Evolutionary conservation across 2,888 invertebrate genomes (phyloP).

Genomic region (Gerris lacustris): DNA sequence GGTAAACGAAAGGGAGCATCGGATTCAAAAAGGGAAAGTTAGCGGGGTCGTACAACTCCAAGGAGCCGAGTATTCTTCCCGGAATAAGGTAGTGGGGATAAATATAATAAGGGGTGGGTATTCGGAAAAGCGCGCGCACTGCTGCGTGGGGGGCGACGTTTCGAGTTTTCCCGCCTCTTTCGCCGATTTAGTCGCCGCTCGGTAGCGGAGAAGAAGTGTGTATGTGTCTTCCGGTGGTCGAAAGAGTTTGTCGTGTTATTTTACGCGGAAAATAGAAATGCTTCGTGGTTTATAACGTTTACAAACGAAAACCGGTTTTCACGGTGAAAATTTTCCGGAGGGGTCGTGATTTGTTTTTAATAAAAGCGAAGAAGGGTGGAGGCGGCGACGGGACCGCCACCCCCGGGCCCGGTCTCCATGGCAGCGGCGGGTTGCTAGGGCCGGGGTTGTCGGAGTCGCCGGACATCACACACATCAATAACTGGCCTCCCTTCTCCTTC

Average conservation of each 20-base stretch:
- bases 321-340: not conserved
- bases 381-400: slow-evolving; percentile 1
- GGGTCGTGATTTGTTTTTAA: slow-evolving; percentile 1
- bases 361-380: not conserved
- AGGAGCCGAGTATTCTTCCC: not conserved
- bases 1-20: not conserved
- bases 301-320: too few relatives aligned
- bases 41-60: not conserved
- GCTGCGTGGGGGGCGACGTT: not conserved
- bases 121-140: not conserved
- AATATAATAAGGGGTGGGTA: not conserved
- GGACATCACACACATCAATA: slow-evolving; percentile 1
- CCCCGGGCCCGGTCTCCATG: slow-evolving; percentile 7
- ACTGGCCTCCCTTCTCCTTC: not conserved
- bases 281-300: too few relatives aligned
- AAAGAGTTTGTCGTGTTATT: not conserved
- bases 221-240: not conserved
- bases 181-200: not conserved
- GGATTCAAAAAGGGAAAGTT: not conserved
- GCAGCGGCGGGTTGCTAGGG: not conserved
- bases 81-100: not conserved
- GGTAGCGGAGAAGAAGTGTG: not conserved
- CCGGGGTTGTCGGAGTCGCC: not conserved
- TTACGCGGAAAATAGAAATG: not conserved
- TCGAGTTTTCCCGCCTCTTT: not conserved